Conservation (phyloP, 2,888 invertebrate species). For the Cheilosia scutellata region DNA sequence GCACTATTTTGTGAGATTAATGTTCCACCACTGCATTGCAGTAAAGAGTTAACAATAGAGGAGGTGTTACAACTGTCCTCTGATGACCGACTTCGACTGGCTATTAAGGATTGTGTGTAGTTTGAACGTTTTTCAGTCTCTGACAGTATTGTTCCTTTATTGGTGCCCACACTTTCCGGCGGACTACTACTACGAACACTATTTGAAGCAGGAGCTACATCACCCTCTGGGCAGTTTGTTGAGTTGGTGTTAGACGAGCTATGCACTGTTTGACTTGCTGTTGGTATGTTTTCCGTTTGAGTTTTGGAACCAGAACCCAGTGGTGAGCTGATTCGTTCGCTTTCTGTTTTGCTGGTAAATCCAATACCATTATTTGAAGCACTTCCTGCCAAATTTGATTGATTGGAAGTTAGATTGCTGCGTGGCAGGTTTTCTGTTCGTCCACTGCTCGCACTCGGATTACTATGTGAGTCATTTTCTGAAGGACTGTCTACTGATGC, state of each 20-base stretch:
- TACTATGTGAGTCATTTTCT: not conserved
- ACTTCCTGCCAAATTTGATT: not conserved
- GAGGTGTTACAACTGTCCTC: conserved; percentile 29
- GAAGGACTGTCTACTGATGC: too few species aligned
- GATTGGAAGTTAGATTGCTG: not conserved
- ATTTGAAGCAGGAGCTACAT: too few species aligned
- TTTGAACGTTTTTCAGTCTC: not conserved
- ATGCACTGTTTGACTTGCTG: not conserved
- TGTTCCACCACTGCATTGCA: conserved; percentile 27
- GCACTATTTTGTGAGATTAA: conserved; percentile 19
- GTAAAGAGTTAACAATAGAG: conserved; percentile 34
- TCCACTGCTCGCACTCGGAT: not conserved
- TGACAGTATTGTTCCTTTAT: not conserved
- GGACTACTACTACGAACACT: not conserved
- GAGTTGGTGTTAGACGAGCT: not conserved
- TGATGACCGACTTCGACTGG: conserved; percentile 1
- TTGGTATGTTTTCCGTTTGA: conserved; percentile 1
- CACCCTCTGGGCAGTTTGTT: not conserved
- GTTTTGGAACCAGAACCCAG: too few species aligned
- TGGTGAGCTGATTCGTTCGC: too few species aligned
- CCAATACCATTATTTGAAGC: not conserved
- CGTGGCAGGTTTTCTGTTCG: not conserved
- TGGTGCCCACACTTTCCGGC: not conserved
- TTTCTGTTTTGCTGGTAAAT: too few species aligned
- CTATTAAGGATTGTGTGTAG: not conserved